phyloP scores from a whole-genome alignment of 2,888 invertebrate genomes.

The Meliscaeva auricollis region DNA sequence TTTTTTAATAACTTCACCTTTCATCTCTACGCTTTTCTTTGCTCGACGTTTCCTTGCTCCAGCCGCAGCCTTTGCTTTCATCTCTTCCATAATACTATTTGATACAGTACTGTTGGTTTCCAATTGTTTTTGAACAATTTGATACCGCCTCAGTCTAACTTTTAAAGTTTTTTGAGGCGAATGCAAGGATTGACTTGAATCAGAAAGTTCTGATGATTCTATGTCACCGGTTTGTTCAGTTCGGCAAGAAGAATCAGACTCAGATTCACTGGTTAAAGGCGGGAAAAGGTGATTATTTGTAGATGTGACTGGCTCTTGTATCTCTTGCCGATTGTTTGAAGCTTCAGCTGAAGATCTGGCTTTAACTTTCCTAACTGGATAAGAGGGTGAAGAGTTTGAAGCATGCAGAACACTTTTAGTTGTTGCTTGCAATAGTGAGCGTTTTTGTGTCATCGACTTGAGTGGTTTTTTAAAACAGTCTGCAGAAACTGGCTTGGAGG shows the following conservation, averaged over 20 bases:
- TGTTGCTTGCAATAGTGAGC: slow-evolving; percentile 1
- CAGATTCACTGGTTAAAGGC: slow-evolving; percentile 28
- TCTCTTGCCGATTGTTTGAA: not conserved
- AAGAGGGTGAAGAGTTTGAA: not conserved
- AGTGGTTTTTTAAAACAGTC: slow-evolving; percentile 33
- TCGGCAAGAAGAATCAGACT: slow-evolving; percentile 19
- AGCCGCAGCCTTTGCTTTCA: slow-evolving; percentile 4
- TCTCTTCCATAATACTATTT: slow-evolving; percentile 6
- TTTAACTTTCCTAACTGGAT: not conserved
- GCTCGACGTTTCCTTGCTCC: slow-evolving; percentile 23
- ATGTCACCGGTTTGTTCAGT: slow-evolving; percentile 1
- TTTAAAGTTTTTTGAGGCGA: not conserved
- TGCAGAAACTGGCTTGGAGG: not conserved
- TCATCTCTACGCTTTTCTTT: slow-evolving; percentile 26
- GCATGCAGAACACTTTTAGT: not conserved
- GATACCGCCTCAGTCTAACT: not conserved
- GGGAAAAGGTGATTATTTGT: slow-evolving; percentile 16
- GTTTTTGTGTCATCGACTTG: slow-evolving; percentile 6
- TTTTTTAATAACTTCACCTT: slow-evolving; percentile 29
- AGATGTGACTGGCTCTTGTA: slow-evolving; percentile 18
- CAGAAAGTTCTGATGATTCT: slow-evolving; percentile 20
- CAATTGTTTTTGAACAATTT: not conserved
- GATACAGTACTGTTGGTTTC: slow-evolving; percentile 1
- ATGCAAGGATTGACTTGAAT: slow-evolving; percentile 2
- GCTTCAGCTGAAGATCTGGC: not conserved